phyloP scores from a whole-genome alignment of 2,113 vertebrate species.

The Pheucticus melanocephalus region DNA sequence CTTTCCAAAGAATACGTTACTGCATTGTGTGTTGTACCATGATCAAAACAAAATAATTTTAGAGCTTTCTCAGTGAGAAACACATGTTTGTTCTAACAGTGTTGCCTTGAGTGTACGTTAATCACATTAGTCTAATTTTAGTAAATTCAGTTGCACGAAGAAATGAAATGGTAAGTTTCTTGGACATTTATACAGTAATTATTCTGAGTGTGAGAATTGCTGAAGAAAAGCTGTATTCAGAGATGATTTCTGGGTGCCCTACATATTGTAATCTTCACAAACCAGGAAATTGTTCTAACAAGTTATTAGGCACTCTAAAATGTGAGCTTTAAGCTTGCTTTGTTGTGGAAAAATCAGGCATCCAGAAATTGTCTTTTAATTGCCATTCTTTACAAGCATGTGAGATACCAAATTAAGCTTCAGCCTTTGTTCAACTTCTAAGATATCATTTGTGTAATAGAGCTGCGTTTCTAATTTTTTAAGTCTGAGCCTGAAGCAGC shows the following conservation, averaged over 20 bases:
- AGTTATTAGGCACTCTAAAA: conserved; percentile 12
- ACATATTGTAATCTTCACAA: background rate
- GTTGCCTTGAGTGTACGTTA: background rate
- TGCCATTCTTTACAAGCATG: conserved; percentile 14
- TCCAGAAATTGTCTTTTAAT: conserved; percentile 27
- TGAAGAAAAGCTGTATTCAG: background rate
- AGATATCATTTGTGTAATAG: conserved; percentile 32
- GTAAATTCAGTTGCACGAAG: background rate
- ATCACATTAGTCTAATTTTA: background rate
- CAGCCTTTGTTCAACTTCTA: conserved; percentile 41
- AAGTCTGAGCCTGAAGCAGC: conserved; percentile 52
- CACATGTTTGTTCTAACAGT: background rate
- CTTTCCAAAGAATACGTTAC: background rate
- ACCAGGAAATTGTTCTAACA: conserved; percentile 3
- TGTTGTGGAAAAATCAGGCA: conserved; percentile 41
- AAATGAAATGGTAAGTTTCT: background rate
- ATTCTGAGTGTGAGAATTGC: background rate
- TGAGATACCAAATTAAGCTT: conserved; percentile 19
- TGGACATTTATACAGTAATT: background rate
- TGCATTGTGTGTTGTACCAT: background rate
- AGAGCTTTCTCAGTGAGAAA: background rate
- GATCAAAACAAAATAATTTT: background rate
- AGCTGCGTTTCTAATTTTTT: conserved; percentile 37
- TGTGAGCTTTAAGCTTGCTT: background rate
- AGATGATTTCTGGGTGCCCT: background rate